Evolutionary conservation across 37 sponge, comb jelly and placozoan genomes (phyloP).

Genomic region (Crambe crambe): DNA sequence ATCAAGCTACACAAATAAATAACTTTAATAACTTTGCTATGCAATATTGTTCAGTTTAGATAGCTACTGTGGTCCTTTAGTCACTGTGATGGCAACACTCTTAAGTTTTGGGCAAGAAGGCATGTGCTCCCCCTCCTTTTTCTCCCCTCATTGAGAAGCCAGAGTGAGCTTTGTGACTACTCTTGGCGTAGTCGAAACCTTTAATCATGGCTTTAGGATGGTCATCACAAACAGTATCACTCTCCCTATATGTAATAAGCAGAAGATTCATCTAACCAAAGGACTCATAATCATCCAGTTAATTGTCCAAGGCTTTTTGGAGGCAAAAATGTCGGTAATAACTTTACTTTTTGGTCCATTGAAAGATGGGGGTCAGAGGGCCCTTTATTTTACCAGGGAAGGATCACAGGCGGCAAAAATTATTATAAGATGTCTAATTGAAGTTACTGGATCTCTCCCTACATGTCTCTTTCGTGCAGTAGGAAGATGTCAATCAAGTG

Average conservation of each 20-base stretch:
- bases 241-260: neutral
- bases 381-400: too few relatives aligned
- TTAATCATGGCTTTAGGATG: neutral
- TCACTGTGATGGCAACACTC: neutral
- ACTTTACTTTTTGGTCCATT: neutral
- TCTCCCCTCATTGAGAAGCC: slow-evolving; percentile 32
- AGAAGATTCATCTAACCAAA: neutral
- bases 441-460: slow-evolving; percentile 1
- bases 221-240: slow-evolving; percentile 24
- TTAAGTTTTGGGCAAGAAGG: slow-evolving; percentile 25
- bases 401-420: too few relatives aligned
- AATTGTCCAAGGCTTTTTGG: too few relatives aligned
- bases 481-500: neutral
- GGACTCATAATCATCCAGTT: slow-evolving; percentile 15
- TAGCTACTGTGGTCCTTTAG: neutral
- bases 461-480: neutral
- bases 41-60: neutral
- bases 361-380: neutral
- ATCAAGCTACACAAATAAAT: too few relatives aligned
- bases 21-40: neutral
- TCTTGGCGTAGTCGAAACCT: slow-evolving; percentile 33
- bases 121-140: neutral
- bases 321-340: neutral
- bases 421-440: neutral
- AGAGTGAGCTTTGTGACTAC: slow-evolving; percentile 23